Conservation (phyloP, 1,140 invertebrate species). For the Ericerus pela region DNA sequence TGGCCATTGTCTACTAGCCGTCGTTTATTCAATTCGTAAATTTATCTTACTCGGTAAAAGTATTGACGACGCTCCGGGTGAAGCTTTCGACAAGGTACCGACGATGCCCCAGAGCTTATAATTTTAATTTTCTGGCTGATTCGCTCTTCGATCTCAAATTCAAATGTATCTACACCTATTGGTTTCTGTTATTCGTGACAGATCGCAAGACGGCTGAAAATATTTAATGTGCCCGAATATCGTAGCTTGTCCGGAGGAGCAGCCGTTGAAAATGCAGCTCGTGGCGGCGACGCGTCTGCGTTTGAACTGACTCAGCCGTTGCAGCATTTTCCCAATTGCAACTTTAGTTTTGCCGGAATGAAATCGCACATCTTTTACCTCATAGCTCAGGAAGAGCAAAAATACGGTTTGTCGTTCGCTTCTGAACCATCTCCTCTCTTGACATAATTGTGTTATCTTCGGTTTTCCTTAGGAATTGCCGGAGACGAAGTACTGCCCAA, state of each 20-base stretch:
- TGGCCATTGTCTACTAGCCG: conserved; percentile 71
- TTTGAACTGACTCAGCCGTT: conserved; percentile 51
- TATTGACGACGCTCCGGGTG: conserved; percentile 73
- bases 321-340: conserved; percentile 47
- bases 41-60: conserved; percentile 65
- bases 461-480: conserved; percentile 32
- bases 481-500: conserved; percentile 58
- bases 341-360: conserved; percentile 72
- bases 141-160: neutral
- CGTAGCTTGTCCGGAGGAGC: conserved; percentile 57
- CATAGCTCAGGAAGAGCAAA: conserved; percentile 17
- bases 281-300: conserved; percentile 42
- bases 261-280: conserved; percentile 69
- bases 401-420: neutral
- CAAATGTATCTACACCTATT: neutral
- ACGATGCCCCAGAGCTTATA: no score
- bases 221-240: conserved; percentile 63
- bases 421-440: neutral
- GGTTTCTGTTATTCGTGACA: conserved; percentile 30
- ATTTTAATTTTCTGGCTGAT: neutral
- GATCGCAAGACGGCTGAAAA: conserved; percentile 67
- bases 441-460: neutral
- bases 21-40: conserved; percentile 57
- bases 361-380: conserved; percentile 39
- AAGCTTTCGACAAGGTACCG: conserved; percentile 24